phyloP scores from a whole-genome alignment of 1,140 invertebrate species.

The Olivierus martensii region DNA sequence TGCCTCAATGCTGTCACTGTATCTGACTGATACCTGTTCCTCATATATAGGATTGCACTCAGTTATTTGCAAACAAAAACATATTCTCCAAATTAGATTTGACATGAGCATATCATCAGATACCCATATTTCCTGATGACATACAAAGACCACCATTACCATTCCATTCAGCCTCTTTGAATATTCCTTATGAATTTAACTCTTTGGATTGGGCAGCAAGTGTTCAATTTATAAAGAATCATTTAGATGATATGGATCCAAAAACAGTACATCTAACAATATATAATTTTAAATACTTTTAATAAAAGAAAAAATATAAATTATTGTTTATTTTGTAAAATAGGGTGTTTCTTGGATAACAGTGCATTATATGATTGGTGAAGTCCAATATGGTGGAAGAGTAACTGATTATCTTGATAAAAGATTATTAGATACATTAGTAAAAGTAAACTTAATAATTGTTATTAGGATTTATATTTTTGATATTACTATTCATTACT shows the following conservation, averaged over 20 bases:
- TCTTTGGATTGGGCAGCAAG: constrained; percentile 53
- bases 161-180: too few relatives aligned
- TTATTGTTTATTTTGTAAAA: neutral
- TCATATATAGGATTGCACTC: too few relatives aligned
- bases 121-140: too few relatives aligned
- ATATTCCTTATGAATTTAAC: constrained; percentile 94
- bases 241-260: constrained; percentile 37
- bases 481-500: neutral
- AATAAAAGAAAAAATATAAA: neutral
- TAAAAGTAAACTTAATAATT: constrained; percentile 6
- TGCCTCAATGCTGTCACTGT: too few relatives aligned
- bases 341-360: constrained; percentile 64
- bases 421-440: constrained; percentile 61
- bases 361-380: constrained; percentile 44
- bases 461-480: neutral
- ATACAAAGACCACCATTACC: too few relatives aligned
- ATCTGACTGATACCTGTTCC: too few relatives aligned
- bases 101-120: too few relatives aligned
- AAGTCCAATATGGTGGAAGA: constrained; percentile 86
- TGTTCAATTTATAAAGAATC: constrained; percentile 35
- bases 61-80: too few relatives aligned
- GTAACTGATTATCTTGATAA: constrained; percentile 96
- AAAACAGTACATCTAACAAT: constrained; percentile 35
- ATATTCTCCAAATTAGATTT: too few relatives aligned
- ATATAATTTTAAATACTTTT: constrained; percentile 2